These are phyloP conservation scores for Penaeus japonicus DNA, from an alignment of 1,140 invertebrate species.

Conservation along the genomic window DNA sequence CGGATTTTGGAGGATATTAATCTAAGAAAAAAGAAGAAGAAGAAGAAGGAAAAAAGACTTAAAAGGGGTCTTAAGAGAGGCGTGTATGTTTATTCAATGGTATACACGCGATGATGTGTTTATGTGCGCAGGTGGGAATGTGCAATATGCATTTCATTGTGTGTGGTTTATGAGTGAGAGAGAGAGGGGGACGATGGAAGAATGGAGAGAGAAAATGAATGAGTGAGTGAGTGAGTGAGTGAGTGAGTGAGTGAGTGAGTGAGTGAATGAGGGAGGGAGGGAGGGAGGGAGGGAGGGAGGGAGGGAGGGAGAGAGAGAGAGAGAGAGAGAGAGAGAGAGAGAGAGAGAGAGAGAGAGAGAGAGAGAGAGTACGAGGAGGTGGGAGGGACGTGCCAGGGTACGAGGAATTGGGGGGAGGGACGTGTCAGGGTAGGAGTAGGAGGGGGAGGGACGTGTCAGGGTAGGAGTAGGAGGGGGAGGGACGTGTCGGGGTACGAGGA, in stretches of 20 bases:
- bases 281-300: not conserved
- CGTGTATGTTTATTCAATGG: no score
- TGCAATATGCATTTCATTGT: no score
- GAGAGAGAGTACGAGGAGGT: not conserved
- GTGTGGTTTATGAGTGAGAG: not conserved
- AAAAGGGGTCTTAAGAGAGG: no score
- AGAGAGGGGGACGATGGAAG: not conserved
- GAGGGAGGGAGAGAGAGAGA: not conserved
- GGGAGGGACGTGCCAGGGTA: not conserved
- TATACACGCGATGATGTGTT: no score
- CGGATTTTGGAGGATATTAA: no score
- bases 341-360: not conserved
- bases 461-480: not conserved
- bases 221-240: not conserved
- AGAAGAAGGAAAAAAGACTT: no score
- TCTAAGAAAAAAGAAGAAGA: no score
- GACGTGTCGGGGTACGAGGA: no score
- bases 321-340: not conserved
- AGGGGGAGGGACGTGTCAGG: not conserved
- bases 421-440: not conserved
- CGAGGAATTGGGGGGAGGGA: not conserved
- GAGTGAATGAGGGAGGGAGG: not conserved
- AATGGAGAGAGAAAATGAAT: not conserved
- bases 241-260: not conserved
- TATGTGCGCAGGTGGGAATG: no score